Conservation (phyloP, 1,140 invertebrate genomes). For the Globodera ellingtonae region DNA sequence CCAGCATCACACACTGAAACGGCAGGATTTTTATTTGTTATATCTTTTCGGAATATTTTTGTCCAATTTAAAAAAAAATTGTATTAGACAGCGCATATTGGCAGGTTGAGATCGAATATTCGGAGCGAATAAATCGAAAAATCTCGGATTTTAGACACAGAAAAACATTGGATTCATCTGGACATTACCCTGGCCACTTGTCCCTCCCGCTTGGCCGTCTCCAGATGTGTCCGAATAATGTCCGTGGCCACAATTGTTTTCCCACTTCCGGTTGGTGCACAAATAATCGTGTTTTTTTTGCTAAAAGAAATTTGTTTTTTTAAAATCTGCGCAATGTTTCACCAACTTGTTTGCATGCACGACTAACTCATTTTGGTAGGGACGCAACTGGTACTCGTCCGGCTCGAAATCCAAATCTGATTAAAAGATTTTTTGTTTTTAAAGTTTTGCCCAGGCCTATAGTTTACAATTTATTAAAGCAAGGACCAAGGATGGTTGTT, state of each 20-base stretch:
- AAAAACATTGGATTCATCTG: neutral
- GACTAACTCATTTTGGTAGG: conserved; percentile 55
- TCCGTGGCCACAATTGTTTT: conserved; percentile 58
- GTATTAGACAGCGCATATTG: no score
- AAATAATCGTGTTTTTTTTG: conserved; percentile 56
- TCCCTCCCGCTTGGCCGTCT: neutral
- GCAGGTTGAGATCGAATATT: no score
- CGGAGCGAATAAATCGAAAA: no score
- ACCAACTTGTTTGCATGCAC: conserved; percentile 41
- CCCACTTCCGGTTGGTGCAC: conserved; percentile 61
- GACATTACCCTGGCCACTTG: conserved; percentile 33
- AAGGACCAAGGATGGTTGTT: neutral
- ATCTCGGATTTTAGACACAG: no score
- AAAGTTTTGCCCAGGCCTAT: no score
- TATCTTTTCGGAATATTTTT: no score
- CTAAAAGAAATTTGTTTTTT: neutral
- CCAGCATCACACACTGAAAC: conserved; percentile 43
- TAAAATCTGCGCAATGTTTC: neutral
- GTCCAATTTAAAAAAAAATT: neutral
- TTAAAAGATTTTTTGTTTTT: no score
- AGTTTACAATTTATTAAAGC: neutral
- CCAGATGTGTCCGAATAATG: conserved; percentile 54
- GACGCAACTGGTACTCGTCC: conserved; percentile 28
- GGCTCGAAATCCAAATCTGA: conserved; percentile 33
- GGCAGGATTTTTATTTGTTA: no score